These are phyloP conservation scores for Temnothorax longispinosus DNA, from an alignment of 1,140 invertebrate genomes.

Conservation along the genomic window DNA sequence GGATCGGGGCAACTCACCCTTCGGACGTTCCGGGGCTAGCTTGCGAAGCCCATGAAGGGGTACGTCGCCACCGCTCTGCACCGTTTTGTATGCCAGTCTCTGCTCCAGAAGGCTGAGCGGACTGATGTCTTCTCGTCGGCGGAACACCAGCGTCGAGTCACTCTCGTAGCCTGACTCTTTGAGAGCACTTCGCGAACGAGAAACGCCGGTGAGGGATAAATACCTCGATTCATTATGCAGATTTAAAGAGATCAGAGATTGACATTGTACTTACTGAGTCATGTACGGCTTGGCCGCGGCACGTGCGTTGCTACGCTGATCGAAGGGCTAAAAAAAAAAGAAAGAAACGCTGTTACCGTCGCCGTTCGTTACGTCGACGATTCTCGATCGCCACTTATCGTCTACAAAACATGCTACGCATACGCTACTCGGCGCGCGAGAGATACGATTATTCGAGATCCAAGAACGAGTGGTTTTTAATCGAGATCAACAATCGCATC, in stretches of 20 bases:
- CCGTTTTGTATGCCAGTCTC: slow-evolving; percentile 92
- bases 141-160: slow-evolving; percentile 94
- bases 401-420: slow-evolving; percentile 38
- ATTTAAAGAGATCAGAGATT: background rate
- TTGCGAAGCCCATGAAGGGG: slow-evolving; percentile 95
- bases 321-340: slow-evolving; percentile 82
- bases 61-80: slow-evolving; percentile 96
- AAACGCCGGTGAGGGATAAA: background rate
- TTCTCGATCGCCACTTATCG: slow-evolving; percentile 34
- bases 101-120: slow-evolving; percentile 92
- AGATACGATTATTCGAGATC: slow-evolving; percentile 1
- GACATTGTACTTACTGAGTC: slow-evolving; percentile 88
- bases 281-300: slow-evolving; percentile 88
- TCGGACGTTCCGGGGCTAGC: slow-evolving; percentile 93
- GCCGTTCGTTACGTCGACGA: background rate
- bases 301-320: slow-evolving; percentile 81
- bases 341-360: slow-evolving; percentile 33
- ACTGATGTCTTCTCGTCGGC: slow-evolving; percentile 89
- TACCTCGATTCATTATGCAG: background rate
- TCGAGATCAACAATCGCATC: background rate
- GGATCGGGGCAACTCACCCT: slow-evolving; percentile 87
- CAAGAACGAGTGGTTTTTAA: background rate
- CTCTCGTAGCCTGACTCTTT: slow-evolving; percentile 96
- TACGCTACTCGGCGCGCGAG: slow-evolving; percentile 3
- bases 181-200: slow-evolving; percentile 87